Base-by-base conservation (phyloP, 2,888 invertebrate species). In the Cerceris ruficornis region DNA sequence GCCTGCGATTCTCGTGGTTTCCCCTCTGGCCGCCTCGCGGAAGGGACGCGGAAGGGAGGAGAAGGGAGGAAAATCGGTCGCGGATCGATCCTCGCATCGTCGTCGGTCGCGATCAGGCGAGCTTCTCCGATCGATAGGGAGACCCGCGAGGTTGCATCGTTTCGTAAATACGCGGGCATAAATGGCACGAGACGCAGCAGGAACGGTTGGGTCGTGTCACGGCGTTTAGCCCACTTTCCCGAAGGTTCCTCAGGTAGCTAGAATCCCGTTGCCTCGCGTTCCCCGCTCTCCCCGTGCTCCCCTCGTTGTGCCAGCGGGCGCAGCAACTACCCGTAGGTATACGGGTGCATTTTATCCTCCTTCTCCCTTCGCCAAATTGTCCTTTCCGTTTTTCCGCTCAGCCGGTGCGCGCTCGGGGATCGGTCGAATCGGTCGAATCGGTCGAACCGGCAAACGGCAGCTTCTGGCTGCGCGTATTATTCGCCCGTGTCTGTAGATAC, bases 191-290 rank as follows among this genome's bases (percentile, higher is more conserved):
- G 64, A 60, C 62, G 64, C 55, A 71, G 64, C 55, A 71, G 64
- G 71, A 75, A 75, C 72, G 71, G 65, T 73, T 71, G 58, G 59
- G 67, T 70, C 58, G 64, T 75, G 73, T 77, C 74, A 73, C 76
- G 62, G 46, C 62, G 79, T 77, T 76, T 78, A 80, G 84, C 70
- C 77, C 72, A 85, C 86, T 86, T 85, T 86, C 82, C 80, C 82
- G 73, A 83, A 80, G 78, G 78, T 81, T 80, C 74, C 79, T 85
- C 86, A 85, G 85, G 84, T 86, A 85, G 84, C 67, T 80, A 77
- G 80, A 65, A 77, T 78, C 77, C 80, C 74, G 69, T 82, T 80
- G 75, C 62, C 66, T 65, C 60, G 71, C 64, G 72, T 67, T 69
- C 58, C 41, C 52, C 57, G 65, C 62, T 42, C 52, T 64, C 70